Percentiles rank a stretch among this genome's conserved stretches.
phyloP scores from a whole-genome alignment of 2,797 vertebrate genomes.

The Onychomys leucogaster region DNA sequence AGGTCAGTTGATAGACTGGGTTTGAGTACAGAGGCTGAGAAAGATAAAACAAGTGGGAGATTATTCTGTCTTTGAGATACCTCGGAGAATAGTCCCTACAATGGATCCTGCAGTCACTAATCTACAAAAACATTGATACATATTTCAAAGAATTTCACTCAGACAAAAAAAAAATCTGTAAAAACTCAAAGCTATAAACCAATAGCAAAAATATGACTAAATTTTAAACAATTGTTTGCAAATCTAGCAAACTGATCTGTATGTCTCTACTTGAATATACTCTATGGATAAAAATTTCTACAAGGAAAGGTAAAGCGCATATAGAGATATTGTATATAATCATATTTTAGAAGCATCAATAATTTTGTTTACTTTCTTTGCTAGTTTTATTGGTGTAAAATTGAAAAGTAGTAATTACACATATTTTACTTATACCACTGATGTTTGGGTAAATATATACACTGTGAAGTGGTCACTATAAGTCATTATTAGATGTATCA shows the following conservation, averaged over 20 bases:
- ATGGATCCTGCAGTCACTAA: neutral
- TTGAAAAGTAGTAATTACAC: neutral
- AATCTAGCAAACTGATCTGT: neutral
- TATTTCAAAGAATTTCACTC: neutral
- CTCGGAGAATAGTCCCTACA: neutral
- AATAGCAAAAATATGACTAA: neutral
- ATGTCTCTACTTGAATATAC: neutral
- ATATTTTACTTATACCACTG: neutral
- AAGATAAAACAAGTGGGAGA: neutral
- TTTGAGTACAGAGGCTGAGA: neutral
- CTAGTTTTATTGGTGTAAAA: neutral
- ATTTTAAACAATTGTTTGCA: neutral
- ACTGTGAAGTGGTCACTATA: neutral
- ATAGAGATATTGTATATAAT: neutral
- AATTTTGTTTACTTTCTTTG: neutral
- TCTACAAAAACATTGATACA: neutral
- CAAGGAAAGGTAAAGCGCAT: neutral
- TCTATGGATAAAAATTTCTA: neutral
- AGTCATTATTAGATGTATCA: neutral
- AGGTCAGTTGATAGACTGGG: neutral
- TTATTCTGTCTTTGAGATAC: neutral
- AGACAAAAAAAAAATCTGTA: neutral
- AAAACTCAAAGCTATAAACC: neutral
- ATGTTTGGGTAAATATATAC: neutral
- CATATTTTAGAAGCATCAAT: neutral